Evolutionary conservation across 2,797 vertebrate genomes (phyloP).

Genomic region (Lophius americanus): DNA sequence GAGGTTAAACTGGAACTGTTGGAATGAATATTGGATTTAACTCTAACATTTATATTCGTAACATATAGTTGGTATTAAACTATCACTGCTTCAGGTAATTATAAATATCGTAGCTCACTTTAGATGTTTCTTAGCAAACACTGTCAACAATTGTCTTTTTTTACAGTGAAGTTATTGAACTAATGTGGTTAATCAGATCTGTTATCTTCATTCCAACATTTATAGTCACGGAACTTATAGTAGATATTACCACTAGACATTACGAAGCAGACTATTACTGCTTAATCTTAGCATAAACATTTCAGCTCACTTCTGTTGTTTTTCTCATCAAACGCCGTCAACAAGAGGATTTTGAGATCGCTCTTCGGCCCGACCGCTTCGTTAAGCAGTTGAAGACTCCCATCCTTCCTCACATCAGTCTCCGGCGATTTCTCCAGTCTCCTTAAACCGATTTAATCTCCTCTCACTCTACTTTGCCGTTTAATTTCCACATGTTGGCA

Average conservation of each 20-base stretch:
- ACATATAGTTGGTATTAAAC: constrained; percentile 14
- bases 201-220: too few relatives aligned
- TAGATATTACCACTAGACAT: too few relatives aligned
- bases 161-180: too few relatives aligned
- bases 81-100: not conserved
- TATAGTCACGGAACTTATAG: too few relatives aligned
- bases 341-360: not conserved
- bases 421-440: constrained; percentile 28
- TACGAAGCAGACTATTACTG: too few relatives aligned
- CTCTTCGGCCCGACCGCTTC: constrained; percentile 10
- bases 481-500: constrained; percentile 63
- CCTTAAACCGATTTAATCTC: constrained; percentile 66
- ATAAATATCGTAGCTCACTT: not conserved
- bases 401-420: constrained; percentile 37
- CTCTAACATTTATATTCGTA: too few relatives aligned
- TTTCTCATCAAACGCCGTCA: not conserved
- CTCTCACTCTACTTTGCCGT: constrained; percentile 43
- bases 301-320: too few relatives aligned
- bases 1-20: too few relatives aligned
- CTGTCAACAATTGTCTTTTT: too few relatives aligned
- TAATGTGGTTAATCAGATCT: too few relatives aligned
- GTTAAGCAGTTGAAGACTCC: constrained; percentile 28
- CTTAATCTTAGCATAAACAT: too few relatives aligned
- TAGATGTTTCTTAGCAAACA: constrained; percentile 1
- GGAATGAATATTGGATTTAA: too few relatives aligned